Evolutionary conservation across 92 coral and sea anemone species (phyloP), one percentile per base, ranked within the genome.

Genomic region (Montipora capitata): DNA sequence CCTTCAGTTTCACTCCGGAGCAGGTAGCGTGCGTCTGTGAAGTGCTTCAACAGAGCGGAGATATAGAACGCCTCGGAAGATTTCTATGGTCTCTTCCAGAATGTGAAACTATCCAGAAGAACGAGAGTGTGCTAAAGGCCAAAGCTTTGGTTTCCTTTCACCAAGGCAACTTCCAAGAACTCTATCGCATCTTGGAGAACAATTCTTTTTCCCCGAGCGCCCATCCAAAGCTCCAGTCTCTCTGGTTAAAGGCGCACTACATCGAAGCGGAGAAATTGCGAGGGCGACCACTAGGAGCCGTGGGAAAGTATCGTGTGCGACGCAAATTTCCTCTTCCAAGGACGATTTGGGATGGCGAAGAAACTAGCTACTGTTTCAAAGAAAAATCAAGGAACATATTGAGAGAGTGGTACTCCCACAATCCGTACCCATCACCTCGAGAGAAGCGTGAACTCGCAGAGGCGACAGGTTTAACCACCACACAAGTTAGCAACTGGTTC

Each of bases 401-500:
- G 89, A 95, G 99, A 66, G 99, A 98, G 68, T 98, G 99, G 99
- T 98, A 98, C 87, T 94, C 99, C n/a, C 99, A 98, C 89, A 98
- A 98, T 87, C 98, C 99, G 39, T 98, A 98, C 83, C 99, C 99
- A 40, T 98, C 99, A 40, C 99, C 99, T 64, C 98, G 99, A 17
- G 99, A 98, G 84, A 98, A 98, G 83, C 98, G 99, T 10, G 99
- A 98, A 74, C 93, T 98, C 2, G 99, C 99, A 44, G 99, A 98
- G 91, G 97, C 96, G 18, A 98, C 99, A 38, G 99, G 99, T 12
- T 87, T 98, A 40, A 98, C 99, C 77, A 98, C 99, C 7, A 98
- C 99, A 71, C 99, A 98, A 92, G 99, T 98, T 41, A 98, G 99
- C 89, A 98, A 98, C 93, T 98, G 99, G 99, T 98, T 98, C 88